These are phyloP conservation scores for Plagiodera versicolora DNA, from an alignment of 2,888 invertebrate genomes.

Conservation along the genomic window DNA sequence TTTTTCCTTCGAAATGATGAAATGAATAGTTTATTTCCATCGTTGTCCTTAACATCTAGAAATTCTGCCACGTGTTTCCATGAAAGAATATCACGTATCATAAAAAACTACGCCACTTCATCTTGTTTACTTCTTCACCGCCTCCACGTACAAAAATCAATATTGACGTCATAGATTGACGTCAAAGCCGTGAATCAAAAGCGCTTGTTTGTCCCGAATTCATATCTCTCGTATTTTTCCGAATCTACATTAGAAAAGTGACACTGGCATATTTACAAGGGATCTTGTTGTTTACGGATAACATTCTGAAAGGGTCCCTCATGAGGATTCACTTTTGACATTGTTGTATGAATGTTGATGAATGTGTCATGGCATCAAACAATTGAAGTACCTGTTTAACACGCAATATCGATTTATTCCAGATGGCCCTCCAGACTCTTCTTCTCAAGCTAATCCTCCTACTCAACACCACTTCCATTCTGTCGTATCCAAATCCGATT, in stretches of 20 bases:
- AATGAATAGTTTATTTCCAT: too few relatives aligned
- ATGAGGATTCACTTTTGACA: not conserved
- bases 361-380: not conserved
- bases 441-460: slow-evolving; percentile 47
- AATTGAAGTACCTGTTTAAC: not conserved
- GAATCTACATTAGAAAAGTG: not conserved
- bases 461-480: slow-evolving; percentile 39
- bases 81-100: too few relatives aligned
- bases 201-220: slow-evolving; percentile 7
- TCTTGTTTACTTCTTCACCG: not conserved
- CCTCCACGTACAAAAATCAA: not conserved
- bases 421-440: slow-evolving; percentile 47
- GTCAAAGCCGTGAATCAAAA: slow-evolving; percentile 22
- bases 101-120: not conserved
- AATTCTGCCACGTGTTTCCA: too few relatives aligned
- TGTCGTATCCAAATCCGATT: slow-evolving; percentile 45
- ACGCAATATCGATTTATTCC: slow-evolving; percentile 34
- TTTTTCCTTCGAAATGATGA: too few relatives aligned
- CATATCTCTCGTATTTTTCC: not conserved
- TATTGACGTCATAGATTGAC: slow-evolving; percentile 21
- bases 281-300: not conserved
- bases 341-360: too few relatives aligned
- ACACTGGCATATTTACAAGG: not conserved
- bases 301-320: not conserved
- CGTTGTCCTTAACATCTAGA: too few relatives aligned